A percentile compares a stretch with the other conserved stretches of the same genome.
These are phyloP conservation scores for Myotis daubentonii DNA, from an alignment of 2,797 vertebrate species.

Conservation along the genomic window DNA sequence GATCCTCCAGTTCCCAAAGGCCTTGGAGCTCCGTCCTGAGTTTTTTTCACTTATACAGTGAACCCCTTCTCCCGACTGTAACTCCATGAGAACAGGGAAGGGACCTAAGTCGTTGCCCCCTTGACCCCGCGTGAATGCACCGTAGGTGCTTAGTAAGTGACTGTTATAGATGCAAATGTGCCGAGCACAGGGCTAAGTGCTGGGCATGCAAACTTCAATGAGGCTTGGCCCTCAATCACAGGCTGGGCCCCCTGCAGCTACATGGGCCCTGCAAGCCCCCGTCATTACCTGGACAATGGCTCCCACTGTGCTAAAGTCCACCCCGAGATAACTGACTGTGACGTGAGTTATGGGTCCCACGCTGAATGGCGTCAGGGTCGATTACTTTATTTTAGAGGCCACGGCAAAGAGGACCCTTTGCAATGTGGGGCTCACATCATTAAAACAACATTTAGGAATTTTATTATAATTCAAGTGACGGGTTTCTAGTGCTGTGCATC, in stretches of 20 bases:
- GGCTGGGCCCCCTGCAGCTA: not conserved
- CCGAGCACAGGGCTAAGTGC: not conserved
- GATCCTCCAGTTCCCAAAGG: not conserved
- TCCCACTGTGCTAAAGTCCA: conserved; percentile 71
- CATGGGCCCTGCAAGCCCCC: not conserved
- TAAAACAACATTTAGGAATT: conserved; percentile 70
- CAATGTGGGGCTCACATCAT: conserved; percentile 35
- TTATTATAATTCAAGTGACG: conserved; percentile 17
- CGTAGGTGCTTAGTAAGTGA: not conserved
- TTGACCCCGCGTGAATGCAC: not conserved
- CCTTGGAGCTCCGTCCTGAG: not conserved
- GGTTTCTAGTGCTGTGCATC: not conserved
- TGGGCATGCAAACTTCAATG: not conserved
- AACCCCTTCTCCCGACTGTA: not conserved
- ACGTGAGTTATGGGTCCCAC: conserved; percentile 75
- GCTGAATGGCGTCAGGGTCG: conserved; percentile 65
- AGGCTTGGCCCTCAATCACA: not conserved
- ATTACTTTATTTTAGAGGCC: conserved; percentile 76
- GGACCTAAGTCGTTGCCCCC: not conserved
- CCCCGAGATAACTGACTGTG: conserved; percentile 78
- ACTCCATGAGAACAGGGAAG: not conserved
- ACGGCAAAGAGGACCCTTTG: conserved; percentile 35
- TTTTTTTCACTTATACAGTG: not conserved
- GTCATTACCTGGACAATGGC: conserved; percentile 73
- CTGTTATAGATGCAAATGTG: not conserved